Percentiles rank a stretch among this genome's conserved stretches.
Evolutionary conservation across 2,797 vertebrate species (phyloP).

Genomic region (Chromobotia macracanthus): DNA sequence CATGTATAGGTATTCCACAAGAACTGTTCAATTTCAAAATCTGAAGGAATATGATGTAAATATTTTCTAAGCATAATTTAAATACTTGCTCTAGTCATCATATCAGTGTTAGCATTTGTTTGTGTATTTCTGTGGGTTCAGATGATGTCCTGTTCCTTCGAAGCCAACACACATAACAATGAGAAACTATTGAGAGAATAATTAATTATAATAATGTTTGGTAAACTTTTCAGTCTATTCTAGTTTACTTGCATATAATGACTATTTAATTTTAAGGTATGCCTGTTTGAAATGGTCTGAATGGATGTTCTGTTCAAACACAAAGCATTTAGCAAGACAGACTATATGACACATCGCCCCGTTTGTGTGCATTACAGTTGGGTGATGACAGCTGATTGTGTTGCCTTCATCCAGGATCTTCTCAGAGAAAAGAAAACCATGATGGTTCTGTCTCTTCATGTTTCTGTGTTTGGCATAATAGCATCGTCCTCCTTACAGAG

Average conservation of each 20-base stretch:
- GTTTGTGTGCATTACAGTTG: constrained; percentile 19
- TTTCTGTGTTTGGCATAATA: constrained; percentile 16
- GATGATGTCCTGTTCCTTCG: constrained; percentile 25
- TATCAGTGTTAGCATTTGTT: neutral
- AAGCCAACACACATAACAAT: constrained; percentile 56
- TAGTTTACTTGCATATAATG: constrained; percentile 84
- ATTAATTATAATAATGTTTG: constrained; percentile 72
- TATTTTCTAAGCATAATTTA: constrained; percentile 28
- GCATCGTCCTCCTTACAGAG: constrained; percentile 28
- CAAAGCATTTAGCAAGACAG: constrained; percentile 53
- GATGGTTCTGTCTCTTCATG: constrained; percentile 10
- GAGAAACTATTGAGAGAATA: constrained; percentile 62
- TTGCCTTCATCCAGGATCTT: constrained; percentile 22
- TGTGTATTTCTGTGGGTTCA: neutral
- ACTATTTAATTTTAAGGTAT: constrained; percentile 81
- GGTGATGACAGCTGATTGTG: constrained; percentile 32
- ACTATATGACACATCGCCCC: no score
- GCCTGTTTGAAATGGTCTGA: constrained; percentile 77
- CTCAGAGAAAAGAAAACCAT: neutral
- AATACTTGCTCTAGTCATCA: constrained; percentile 28
- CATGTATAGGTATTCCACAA: constrained; percentile 17
- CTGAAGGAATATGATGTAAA: neutral
- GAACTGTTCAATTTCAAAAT: constrained; percentile 11
- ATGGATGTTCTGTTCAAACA: constrained; percentile 79
- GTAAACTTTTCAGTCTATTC: constrained; percentile 78